These are phyloP conservation scores for Myiotriccus ornatus DNA, from an alignment of 2,797 vertebrate species.

Conservation along the genomic window DNA sequence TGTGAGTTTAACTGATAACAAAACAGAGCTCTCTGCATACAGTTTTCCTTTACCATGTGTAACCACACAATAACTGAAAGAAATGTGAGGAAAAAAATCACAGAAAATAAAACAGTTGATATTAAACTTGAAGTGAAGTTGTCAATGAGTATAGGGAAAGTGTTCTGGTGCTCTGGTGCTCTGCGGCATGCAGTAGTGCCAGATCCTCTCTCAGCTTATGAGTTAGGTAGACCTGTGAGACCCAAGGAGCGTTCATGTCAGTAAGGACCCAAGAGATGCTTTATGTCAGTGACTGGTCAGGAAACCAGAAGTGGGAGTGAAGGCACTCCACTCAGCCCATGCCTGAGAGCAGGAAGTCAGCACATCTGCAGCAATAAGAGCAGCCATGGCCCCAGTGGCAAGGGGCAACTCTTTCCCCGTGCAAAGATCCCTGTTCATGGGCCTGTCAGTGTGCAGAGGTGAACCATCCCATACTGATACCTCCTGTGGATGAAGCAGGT, in stretches of 20 bases:
- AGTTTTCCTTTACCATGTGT: background rate
- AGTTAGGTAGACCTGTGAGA: background rate
- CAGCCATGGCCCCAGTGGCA: rapidly evolving
- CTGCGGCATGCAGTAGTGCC: background rate
- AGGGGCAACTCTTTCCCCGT: rapidly evolving
- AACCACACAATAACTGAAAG: background rate
- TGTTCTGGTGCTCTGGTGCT: background rate
- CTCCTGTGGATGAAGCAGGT: background rate
- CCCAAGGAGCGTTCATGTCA: background rate
- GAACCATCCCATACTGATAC: background rate
- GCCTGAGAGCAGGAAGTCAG: background rate
- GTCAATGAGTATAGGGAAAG: background rate
- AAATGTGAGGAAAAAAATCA: background rate
- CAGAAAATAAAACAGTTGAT: background rate
- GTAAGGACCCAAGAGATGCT: background rate
- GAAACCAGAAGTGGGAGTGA: background rate
- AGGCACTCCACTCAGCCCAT: background rate
- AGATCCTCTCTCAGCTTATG: background rate
- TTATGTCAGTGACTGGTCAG: background rate
- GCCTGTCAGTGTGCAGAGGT: background rate
- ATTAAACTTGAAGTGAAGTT: background rate
- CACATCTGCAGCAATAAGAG: background rate
- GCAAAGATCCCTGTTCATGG: background rate
- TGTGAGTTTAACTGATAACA: background rate
- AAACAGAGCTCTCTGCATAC: background rate